phyloP scores from a whole-genome alignment of 2,113 vertebrate genomes.

The Pyxicephalus adspersus region DNA sequence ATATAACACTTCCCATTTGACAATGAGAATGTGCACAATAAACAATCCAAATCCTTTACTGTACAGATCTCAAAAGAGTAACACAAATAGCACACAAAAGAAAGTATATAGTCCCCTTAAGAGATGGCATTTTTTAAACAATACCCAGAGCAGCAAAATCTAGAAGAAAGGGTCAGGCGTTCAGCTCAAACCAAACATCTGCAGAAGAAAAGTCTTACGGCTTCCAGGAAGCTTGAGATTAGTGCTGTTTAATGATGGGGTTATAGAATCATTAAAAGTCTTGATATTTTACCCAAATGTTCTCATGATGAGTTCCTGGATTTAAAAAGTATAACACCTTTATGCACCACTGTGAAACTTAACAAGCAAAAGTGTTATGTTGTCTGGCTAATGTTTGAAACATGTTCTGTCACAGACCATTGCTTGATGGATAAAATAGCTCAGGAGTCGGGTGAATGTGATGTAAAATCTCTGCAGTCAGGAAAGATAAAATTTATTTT shows the following conservation, averaged over 20 bases:
- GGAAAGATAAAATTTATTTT: too few relatives aligned
- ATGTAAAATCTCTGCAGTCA: too few relatives aligned
- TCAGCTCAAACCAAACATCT: conserved; percentile 11
- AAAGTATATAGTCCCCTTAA: conserved; percentile 14
- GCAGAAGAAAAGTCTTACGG: conserved; percentile 24
- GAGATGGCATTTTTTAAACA: conserved; percentile 15
- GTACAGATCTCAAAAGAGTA: conserved; percentile 6
- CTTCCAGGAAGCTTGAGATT: conserved; percentile 21
- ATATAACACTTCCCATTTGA: background rate
- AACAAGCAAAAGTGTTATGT: background rate
- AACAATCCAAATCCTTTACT: background rate
- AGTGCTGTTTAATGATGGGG: conserved; percentile 10
- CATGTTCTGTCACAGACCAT: conserved; percentile 8
- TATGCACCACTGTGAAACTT: background rate
- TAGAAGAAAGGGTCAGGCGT: conserved; percentile 5
- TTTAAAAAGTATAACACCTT: background rate
- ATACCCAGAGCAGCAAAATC: background rate
- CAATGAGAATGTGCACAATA: background rate
- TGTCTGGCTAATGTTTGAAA: conserved; percentile 16
- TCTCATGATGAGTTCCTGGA: conserved; percentile 22
- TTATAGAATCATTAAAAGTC: conserved; percentile 22
- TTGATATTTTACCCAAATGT: conserved; percentile 29
- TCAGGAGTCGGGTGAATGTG: background rate
- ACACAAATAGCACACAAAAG: conserved; percentile 12
- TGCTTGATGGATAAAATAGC: background rate